phyloP scores from a whole-genome alignment of 2,888 invertebrate genomes.

The Tetragnatha montana region DNA sequence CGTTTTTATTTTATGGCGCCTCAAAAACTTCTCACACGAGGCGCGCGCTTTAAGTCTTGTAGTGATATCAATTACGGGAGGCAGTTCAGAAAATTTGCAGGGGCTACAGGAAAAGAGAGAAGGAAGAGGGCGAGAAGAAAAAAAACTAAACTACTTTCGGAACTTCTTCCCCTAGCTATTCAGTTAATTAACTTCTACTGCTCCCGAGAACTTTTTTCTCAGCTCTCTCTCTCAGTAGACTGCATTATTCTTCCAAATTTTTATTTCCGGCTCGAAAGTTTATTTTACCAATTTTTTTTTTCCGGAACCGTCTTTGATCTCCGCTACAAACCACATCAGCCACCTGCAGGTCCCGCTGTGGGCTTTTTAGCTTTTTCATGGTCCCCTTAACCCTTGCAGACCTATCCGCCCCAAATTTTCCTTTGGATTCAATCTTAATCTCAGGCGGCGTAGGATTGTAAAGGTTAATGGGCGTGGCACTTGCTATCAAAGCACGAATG shows the following conservation, averaged over 20 bases:
- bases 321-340: conserved; percentile 12
- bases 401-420: too few species aligned
- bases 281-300: conserved; percentile 28
- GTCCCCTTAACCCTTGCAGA: too few species aligned
- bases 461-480: conserved; percentile 19
- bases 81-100: conserved; percentile 47
- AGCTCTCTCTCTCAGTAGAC: conserved; percentile 30
- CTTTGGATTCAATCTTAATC: too few species aligned
- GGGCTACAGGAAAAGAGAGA: conserved; percentile 6
- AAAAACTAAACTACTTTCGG: conserved; percentile 40
- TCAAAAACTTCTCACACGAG: conserved; percentile 16
- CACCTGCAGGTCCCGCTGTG: conserved; percentile 15
- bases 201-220: conserved; percentile 36
- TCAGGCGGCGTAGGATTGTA: too few species aligned
- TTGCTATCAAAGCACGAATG: conserved; percentile 46
- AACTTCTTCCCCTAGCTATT: conserved; percentile 48
- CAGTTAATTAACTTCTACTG: conserved; percentile 59
- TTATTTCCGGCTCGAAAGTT: conserved; percentile 49
- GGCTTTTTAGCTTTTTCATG: conserved; percentile 6
- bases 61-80: conserved; percentile 52
- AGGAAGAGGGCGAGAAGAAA: conserved; percentile 11
- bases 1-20: conserved; percentile 39
- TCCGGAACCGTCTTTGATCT: conserved; percentile 45
- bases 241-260: conserved; percentile 58
- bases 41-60: conserved; percentile 21